A percentile compares a stretch with the other conserved stretches of the same genome.
Evolutionary conservation across 2,888 invertebrate genomes (phyloP).

Genomic region (Idaea straminata): DNA sequence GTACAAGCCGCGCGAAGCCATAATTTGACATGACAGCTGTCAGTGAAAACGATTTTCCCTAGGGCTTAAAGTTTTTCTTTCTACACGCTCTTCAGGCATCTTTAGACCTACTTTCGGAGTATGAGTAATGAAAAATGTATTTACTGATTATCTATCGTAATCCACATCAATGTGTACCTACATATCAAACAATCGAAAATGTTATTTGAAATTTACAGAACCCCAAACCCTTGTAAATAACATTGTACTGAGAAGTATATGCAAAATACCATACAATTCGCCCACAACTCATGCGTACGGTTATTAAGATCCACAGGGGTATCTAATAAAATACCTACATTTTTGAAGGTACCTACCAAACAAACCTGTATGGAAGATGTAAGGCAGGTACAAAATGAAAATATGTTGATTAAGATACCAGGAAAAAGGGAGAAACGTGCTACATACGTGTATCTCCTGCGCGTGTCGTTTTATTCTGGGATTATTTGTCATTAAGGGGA

Average conservation of each 20-base stretch:
- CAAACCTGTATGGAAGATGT: constrained; percentile 35
- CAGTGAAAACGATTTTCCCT: too few species aligned
- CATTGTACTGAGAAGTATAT: background rate
- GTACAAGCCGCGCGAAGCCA: too few species aligned
- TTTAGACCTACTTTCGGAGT: too few species aligned
- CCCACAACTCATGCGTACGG: constrained; percentile 14
- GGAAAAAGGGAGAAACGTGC: constrained; percentile 33
- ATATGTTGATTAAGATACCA: constrained; percentile 42
- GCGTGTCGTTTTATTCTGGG: constrained; percentile 32
- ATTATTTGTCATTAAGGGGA: constrained; percentile 19
- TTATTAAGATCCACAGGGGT: constrained; percentile 36
- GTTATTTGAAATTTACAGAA: background rate
- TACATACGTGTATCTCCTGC: constrained; percentile 32
- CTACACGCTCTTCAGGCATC: too few species aligned
- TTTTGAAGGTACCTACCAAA: constrained; percentile 33
- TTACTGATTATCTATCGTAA: background rate
- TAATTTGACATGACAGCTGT: too few species aligned
- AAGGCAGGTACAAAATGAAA: constrained; percentile 36
- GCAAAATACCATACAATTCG: background rate
- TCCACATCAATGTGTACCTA: background rate
- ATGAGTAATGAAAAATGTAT: too few species aligned
- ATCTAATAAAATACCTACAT: constrained; percentile 38
- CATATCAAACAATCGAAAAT: background rate
- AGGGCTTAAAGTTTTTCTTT: too few species aligned
- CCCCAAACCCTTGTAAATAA: background rate